Conservation (phyloP, 1,140 invertebrate species). For the Drosophila ercepeae region DNA sequence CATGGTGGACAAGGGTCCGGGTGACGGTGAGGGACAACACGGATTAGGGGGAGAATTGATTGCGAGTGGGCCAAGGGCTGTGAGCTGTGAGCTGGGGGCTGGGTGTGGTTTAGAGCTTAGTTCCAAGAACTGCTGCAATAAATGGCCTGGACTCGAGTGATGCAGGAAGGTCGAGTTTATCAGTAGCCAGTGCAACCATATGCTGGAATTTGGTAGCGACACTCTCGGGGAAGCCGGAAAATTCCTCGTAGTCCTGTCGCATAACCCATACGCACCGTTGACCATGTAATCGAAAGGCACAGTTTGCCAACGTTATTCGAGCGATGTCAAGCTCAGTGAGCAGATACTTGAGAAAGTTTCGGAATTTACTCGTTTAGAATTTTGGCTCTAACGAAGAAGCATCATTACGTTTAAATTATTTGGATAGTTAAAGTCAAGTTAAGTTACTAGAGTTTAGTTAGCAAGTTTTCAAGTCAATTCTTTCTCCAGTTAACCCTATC, state of each 20-base stretch:
- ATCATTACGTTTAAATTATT: constrained; percentile 11
- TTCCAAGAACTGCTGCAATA: constrained; percentile 39
- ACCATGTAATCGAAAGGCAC: constrained; percentile 34
- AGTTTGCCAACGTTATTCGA: constrained; percentile 14
- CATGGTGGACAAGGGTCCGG: neutral
- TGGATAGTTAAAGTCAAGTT: neutral
- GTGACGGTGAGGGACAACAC: constrained; percentile 3
- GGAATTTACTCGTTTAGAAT: constrained; percentile 20
- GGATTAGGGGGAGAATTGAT: constrained; percentile 45
- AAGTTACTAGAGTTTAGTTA: constrained; percentile 6
- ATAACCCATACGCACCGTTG: constrained; percentile 44
- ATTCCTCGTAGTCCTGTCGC: constrained; percentile 18
- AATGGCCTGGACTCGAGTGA: constrained; percentile 34
- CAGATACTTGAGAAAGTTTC: constrained; percentile 20
- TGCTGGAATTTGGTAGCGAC: constrained; percentile 42
- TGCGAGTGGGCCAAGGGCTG: constrained; percentile 10
- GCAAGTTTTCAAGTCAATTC: constrained; percentile 9
- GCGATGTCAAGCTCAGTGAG: constrained; percentile 21
- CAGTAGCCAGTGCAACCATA: constrained; percentile 35
- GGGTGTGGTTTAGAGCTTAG: constrained; percentile 20
- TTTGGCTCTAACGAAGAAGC: constrained; percentile 13
- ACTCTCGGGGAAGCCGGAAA: constrained; percentile 31
- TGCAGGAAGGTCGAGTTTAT: constrained; percentile 26
- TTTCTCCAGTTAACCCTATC: constrained; percentile 17
- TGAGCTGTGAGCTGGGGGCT: neutral